phyloP scores from a whole-genome alignment of 2,797 vertebrate genomes.

The Cheirogaleus major region DNA sequence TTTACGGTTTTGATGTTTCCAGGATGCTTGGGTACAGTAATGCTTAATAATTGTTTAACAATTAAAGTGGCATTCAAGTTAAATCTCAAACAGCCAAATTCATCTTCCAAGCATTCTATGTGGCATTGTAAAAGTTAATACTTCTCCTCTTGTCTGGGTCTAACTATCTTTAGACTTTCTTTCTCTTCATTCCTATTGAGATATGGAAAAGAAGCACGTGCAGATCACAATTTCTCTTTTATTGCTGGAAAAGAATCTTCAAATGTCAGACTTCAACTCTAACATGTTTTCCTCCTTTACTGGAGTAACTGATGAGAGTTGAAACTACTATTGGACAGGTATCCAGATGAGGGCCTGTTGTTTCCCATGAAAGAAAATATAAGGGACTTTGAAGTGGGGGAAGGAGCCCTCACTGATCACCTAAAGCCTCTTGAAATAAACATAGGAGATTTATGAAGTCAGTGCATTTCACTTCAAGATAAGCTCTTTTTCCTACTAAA shows the following conservation, averaged over 20 bases:
- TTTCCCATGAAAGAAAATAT: slow-evolving; percentile 4
- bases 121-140: neutral
- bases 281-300: neutral
- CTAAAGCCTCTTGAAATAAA: neutral
- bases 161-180: neutral
- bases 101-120: neutral
- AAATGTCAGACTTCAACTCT: neutral
- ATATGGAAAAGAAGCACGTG: neutral
- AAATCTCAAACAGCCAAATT: neutral
- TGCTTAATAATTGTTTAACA: neutral
- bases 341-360: neutral
- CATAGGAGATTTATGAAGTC: neutral
- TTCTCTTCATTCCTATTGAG: neutral
- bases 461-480: neutral
- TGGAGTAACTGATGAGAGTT: neutral
- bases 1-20: neutral
- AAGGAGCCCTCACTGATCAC: neutral
- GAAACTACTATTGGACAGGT: neutral
- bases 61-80: neutral
- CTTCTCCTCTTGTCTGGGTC: neutral
- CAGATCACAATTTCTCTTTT: neutral
- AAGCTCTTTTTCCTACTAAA: neutral
- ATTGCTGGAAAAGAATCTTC: neutral
- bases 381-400: neutral
- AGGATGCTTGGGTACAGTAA: neutral